Base-by-base conservation (phyloP, 2,888 invertebrate genomes). In the Himalopsyche anomala region DNA sequence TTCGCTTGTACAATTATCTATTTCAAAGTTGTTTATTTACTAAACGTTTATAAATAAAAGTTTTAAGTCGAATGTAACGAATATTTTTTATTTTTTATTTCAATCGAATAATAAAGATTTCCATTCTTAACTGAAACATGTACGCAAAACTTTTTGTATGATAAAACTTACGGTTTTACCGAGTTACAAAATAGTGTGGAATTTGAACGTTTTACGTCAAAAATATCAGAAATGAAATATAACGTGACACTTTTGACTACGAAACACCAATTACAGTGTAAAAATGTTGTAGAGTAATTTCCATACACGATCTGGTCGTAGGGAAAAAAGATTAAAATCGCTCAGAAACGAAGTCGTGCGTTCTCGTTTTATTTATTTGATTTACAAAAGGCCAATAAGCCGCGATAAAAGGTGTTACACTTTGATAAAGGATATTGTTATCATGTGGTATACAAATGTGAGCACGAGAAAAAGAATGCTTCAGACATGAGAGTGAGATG, bases 241-340 rank as follows among this genome's bases (percentile, higher is more conserved):
- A 62, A 62, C 62, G 62, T 62, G 62, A 62, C 62, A 62, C n/a
- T 62, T 62, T 62, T 62, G 28, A 62, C n/a, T 62, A 19, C 62
- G 62, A 62, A 62, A 62, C 62, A 62, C 19, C 62, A 80, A 80
- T 82, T 82, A 84, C 80, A 80, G 79, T 84, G 80, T 87, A 83
- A 85, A 62, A 89, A 88, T 85, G 88, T 83, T 86, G 84, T 87
- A 83, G 83, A 89, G 15, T 51, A 15, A 89, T 89, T 89, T 87
- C 89, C 89, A 89, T 89, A 89, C 88, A 88, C 89, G 88, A 85
- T 88, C 88, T 85, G 87, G 89, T 88, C 89, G 88, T 85, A 86
- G 85, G 89, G 89, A 89, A 89, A 56, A 88, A 87, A 89, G 89
- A 89, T 89, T 87, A 87, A 86, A 87, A 87, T 88, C 89, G 87